Evolutionary conservation across 2,888 invertebrate genomes (phyloP), one percentile per base, ranked within the genome.

Genomic region (Andricus quercusramuli): DNA sequence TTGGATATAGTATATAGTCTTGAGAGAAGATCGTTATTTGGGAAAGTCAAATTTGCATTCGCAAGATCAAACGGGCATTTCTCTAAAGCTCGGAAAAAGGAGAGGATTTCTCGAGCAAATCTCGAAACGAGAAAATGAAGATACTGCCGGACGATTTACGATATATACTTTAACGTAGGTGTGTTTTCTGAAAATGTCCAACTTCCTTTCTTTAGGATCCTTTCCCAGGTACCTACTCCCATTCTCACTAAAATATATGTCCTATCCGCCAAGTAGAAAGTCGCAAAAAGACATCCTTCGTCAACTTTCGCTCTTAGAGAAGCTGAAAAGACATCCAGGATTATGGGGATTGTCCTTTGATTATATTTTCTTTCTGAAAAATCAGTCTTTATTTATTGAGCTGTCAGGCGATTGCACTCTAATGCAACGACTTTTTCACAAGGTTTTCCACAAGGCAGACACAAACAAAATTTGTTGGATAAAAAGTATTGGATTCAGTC

Each of bases 91-190:
- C 11, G n/a, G n/a, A n/a, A n/a, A 56, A 56, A 56, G 56, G n/a
- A 56, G 56, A 56, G n/a, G n/a, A 56, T n/a, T 56, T 6, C n/a
- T 11, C 3, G 56, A 56, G n/a, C 56, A 3, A 56, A 56, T 56
- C n/a, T 70, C 29, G 17, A 29, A 70, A 70, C 51, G 51, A 70
- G 70, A 29, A 47, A 70, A 70, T 70, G 20, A 70, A 47, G 70
- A 51, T 47, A 70, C 47, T 51, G 47, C 44, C 47, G 29, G 47
- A 29, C 70, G 51, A 70, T 70, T 70, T 51, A 70, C 70, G 70
- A 70, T 70, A 51, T 70, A 70, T 70, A 29, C 51, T 70, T 51
- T 70, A 70, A 70, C 15, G n/a, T 47, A 25, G 29, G 29, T 70
- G 51, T 70, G 22, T 67, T 47, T 47, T 29, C 9, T 25, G 4